Evolutionary conservation across 1,140 invertebrate genomes (phyloP), one percentile per base, ranked within the genome.

Genomic region (Aphelenchoides fujianensis): DNA sequence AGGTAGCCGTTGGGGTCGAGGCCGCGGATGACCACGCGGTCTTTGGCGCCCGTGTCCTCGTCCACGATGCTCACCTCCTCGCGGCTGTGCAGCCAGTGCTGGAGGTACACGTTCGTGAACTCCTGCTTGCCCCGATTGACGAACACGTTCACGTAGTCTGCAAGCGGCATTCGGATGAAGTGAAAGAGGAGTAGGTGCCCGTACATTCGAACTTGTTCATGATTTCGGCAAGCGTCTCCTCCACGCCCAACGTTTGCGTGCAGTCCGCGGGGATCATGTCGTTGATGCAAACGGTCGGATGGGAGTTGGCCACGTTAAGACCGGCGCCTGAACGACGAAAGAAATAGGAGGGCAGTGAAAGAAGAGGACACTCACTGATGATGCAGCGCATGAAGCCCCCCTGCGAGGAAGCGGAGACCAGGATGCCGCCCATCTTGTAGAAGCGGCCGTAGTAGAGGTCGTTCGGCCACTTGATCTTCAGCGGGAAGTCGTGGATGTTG

Each of bases 401-500:
- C 52, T 88, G 84, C 1, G 91, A 84, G 9, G 88, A 88, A 35
- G 91, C 90, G 16, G 88, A 90, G 0, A 92, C 89, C 2, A 95
- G 85, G 27, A 94, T 86, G 36, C 95, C 95, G 32, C 94, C 94
- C 74, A 98, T 89, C 88, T 98, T 98, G 72, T 85, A 83, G 0
- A 88, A 86, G 37, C 88, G 87, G 61, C 90, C 89, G 62, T 88
- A 89, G 83, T 96, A 97, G 66, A 97, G 90, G 86, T 98, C 95
- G 86, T 98, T 98, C 28, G 95, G 95, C 95, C 95, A 98, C 87
- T 98, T 98, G 23, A 92, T 82, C 75, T 86, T 83, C 0, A 92
- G 76, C 78, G 90, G 87, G 67, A 91, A 85, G 87, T 90, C 86
- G 89, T 91, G 78, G 41, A 87, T 87, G 36, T 68, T 28, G 0